Evolutionary conservation across 2,888 invertebrate genomes (phyloP).

Genomic region (Uloborus plumipes): DNA sequence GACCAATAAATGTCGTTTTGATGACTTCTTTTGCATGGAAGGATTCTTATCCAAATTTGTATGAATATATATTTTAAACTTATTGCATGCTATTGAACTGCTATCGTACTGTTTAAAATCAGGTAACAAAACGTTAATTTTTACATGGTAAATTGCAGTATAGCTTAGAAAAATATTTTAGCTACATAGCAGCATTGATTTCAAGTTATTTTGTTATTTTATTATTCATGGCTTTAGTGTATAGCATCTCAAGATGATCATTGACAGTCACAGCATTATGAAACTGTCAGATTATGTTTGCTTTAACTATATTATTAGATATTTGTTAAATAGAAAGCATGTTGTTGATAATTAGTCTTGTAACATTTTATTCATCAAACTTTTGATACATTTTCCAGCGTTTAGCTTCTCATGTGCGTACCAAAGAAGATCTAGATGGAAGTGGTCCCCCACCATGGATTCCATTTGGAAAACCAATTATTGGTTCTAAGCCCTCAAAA

Average conservation of each 20-base stretch:
- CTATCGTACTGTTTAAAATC: too few species aligned
- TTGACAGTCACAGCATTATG: not conserved
- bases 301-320: not conserved
- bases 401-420: constrained; percentile 72
- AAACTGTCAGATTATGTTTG: constrained; percentile 66
- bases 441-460: constrained; percentile 93
- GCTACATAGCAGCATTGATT: too few species aligned
- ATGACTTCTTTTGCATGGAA: too few species aligned
- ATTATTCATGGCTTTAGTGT: too few species aligned
- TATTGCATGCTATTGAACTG: too few species aligned
- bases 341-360: not conserved
- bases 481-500: constrained; percentile 13
- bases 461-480: constrained; percentile 85
- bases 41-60: too few species aligned
- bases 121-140: too few species aligned
- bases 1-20: too few species aligned
- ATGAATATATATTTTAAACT: too few species aligned
- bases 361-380: not conserved
- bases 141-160: too few species aligned
- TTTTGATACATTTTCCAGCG: constrained; percentile 71
- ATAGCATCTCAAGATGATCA: too few species aligned
- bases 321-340: not conserved
- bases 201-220: not conserved
- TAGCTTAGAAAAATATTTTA: too few species aligned
- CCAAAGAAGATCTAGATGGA: constrained; percentile 72